Evolutionary conservation across 2,888 invertebrate species (phyloP).

Genomic region (Cheilosia scutellata): DNA sequence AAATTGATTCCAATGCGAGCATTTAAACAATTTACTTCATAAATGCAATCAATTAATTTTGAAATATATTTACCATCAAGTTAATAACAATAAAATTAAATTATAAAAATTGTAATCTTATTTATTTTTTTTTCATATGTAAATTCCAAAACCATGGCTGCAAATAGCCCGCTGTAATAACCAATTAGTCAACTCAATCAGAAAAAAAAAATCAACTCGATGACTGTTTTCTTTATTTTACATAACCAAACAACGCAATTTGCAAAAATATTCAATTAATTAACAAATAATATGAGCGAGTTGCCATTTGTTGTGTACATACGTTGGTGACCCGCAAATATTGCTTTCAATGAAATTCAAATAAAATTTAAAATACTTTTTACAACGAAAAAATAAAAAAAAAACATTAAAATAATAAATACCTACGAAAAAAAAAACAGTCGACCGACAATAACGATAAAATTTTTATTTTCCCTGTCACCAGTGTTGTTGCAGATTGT

Average conservation of each 20-base stretch:
- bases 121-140: too few relatives aligned
- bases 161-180: not conserved
- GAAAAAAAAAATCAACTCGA: not conserved
- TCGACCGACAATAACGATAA: constrained; percentile 2
- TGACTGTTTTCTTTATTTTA: not conserved
- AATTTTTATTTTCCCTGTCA: constrained; percentile 28
- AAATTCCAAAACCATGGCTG: too few relatives aligned
- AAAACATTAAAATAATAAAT: not conserved
- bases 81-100: too few relatives aligned
- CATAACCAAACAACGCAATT: constrained; percentile 8
- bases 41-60: too few relatives aligned
- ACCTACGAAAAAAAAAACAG: not conserved
- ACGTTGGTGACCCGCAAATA: not conserved
- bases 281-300: constrained; percentile 33
- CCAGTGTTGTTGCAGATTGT: constrained; percentile 3
- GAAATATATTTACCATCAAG: too few relatives aligned
- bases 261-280: constrained; percentile 41
- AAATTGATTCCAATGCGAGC: too few relatives aligned
- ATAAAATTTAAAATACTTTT: not conserved
- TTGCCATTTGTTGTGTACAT: not conserved
- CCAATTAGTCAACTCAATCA: constrained; percentile 15
- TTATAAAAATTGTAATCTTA: too few relatives aligned
- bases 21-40: too few relatives aligned
- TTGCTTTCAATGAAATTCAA: constrained; percentile 17
- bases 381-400: not conserved